Evolutionary conservation across 2,113 vertebrate genomes (phyloP).

Genomic region (Spheniscus mendiculus): DNA sequence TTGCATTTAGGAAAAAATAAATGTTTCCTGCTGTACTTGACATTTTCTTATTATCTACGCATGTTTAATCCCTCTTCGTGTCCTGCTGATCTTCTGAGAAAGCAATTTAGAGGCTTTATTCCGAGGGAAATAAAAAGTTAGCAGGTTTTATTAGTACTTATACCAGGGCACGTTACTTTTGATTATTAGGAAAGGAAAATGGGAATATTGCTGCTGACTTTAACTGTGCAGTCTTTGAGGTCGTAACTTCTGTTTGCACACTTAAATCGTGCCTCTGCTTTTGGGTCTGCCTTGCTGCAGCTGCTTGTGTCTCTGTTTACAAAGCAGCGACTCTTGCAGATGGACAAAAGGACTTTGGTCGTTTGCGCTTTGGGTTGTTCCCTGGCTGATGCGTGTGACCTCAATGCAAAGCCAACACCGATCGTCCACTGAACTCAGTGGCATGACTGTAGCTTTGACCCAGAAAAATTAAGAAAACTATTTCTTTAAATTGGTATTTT

Average conservation of each 20-base stretch:
- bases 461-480: background rate
- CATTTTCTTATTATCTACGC: background rate
- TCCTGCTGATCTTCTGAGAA: background rate
- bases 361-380: background rate
- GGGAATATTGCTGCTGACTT: rapidly evolving
- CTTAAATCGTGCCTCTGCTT: background rate
- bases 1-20: background rate
- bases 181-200: background rate
- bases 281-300: background rate
- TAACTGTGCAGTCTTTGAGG: background rate
- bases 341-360: rapidly evolving
- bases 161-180: background rate
- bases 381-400: background rate
- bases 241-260: background rate
- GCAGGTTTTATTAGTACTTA: background rate
- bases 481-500: background rate
- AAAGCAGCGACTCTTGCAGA: rapidly evolving
- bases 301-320: background rate
- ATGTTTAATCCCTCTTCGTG: background rate
- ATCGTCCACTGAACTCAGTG: rapidly evolving
- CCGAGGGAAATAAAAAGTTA: background rate
- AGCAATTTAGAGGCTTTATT: background rate
- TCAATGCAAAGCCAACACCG: rapidly evolving
- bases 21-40: background rate
- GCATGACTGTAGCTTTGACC: background rate